Percentiles rank a stretch among this genome's conserved stretches.
Conservation (phyloP, 1,140 invertebrate species). For the Cotesia chilonis region DNA sequence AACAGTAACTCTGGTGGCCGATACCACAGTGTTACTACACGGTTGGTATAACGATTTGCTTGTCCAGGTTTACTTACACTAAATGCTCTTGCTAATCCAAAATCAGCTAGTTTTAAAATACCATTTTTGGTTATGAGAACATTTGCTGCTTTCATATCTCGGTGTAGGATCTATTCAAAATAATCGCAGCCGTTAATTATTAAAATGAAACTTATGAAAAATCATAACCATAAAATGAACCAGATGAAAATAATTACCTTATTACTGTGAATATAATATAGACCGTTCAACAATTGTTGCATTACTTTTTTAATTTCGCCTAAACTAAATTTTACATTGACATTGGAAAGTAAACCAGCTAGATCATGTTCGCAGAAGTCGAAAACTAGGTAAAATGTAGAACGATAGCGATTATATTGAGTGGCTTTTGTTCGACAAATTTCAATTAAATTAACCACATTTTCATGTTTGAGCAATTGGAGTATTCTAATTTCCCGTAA, state of each 20-base stretch:
- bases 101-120: slow-evolving; percentile 92
- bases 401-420: slow-evolving; percentile 85
- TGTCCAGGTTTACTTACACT: slow-evolving; percentile 87
- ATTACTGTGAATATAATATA: slow-evolving; percentile 97
- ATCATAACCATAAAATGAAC: background rate
- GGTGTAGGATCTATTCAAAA: slow-evolving; percentile 77
- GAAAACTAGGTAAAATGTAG: slow-evolving; percentile 97
- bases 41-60: slow-evolving; percentile 93
- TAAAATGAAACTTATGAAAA: background rate
- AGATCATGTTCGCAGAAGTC: slow-evolving; percentile 99
- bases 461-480: slow-evolving; percentile 96
- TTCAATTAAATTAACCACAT: slow-evolving; percentile 97
- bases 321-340: slow-evolving; percentile 95
- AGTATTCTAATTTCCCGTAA: slow-evolving; percentile 96
- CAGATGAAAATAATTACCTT: slow-evolving; percentile 69
- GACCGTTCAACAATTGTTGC: slow-evolving; percentile 95
- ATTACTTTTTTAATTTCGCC: slow-evolving; percentile 99
- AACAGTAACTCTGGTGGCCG: slow-evolving; percentile 88
- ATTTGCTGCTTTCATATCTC: slow-evolving; percentile 99
- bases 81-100: slow-evolving; percentile 91
- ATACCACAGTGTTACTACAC: slow-evolving; percentile 99
- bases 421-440: slow-evolving; percentile 93
- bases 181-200: too few relatives aligned
- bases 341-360: slow-evolving; percentile 94
- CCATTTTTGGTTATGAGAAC: slow-evolving; percentile 97